These are phyloP conservation scores for Periplaneta americana DNA, from an alignment of 1,140 invertebrate species.

Conservation along the genomic window DNA sequence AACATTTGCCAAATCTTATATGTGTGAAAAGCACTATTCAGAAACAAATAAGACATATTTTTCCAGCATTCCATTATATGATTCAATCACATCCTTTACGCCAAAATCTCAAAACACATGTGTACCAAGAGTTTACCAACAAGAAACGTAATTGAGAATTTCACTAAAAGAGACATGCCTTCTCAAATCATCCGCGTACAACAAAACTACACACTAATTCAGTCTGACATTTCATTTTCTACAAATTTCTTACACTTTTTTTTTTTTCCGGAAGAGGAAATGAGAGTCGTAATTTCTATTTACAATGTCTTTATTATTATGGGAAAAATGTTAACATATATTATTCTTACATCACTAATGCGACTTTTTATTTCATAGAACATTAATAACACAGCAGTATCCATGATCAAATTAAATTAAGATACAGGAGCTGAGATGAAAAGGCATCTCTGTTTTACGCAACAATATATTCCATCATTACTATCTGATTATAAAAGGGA, in stretches of 20 bases:
- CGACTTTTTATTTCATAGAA: background rate
- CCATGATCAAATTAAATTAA: background rate
- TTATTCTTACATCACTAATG: background rate
- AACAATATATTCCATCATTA: background rate
- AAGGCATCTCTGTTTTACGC: background rate
- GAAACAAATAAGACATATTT: too few relatives aligned
- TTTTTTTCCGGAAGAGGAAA: background rate
- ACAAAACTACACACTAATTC: background rate
- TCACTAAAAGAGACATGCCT: background rate
- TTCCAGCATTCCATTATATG: background rate
- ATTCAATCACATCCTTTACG: background rate
- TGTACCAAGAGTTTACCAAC: background rate
- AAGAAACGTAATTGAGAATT: background rate
- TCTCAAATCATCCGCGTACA: background rate
- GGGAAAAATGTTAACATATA: background rate
- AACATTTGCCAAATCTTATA: too few relatives aligned
- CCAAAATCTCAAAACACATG: background rate
- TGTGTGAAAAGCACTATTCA: background rate
- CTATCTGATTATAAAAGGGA: background rate
- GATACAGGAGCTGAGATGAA: background rate
- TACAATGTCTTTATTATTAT: background rate
- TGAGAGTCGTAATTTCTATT: background rate
- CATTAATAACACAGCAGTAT: background rate
- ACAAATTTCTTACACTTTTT: background rate
- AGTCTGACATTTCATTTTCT: background rate